Evolutionary conservation across 2,113 vertebrate species (phyloP).

Genomic region (Gobiocypris rarus): DNA sequence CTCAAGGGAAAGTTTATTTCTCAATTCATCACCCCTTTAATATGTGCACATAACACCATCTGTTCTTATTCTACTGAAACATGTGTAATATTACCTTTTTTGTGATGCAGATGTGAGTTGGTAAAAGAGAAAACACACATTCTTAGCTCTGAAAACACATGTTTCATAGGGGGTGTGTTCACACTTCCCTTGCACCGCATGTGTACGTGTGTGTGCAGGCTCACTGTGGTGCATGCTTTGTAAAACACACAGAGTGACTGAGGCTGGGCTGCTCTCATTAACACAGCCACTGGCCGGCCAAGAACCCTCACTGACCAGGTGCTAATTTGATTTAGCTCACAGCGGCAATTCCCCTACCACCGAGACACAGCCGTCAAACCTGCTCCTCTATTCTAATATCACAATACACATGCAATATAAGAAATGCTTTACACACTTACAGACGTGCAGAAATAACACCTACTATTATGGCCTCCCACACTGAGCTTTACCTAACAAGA

Average conservation of each 20-base stretch:
- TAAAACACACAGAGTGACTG: slow-evolving; percentile 47
- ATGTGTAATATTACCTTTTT: background rate
- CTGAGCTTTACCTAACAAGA: background rate
- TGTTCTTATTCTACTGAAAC: background rate
- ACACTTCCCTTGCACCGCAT: slow-evolving; percentile 38
- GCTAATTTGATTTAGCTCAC: slow-evolving; percentile 58
- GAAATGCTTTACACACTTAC: background rate
- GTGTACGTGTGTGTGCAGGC: slow-evolving; percentile 41
- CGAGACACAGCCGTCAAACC: slow-evolving; percentile 41
- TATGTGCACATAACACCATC: background rate
- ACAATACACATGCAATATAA: slow-evolving; percentile 23
- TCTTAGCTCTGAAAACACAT: slow-evolving; percentile 47
- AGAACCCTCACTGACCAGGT: slow-evolving; percentile 53
- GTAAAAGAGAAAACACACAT: slow-evolving; percentile 20
- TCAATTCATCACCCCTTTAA: no score
- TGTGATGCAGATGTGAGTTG: slow-evolving; percentile 14
- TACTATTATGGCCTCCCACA: background rate
- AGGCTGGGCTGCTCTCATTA: slow-evolving; percentile 53
- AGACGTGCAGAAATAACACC: background rate
- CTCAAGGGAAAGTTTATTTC: no score
- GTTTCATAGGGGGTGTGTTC: slow-evolving; percentile 53
- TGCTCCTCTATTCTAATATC: slow-evolving; percentile 35
- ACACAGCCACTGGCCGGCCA: slow-evolving; percentile 56
- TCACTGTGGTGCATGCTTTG: slow-evolving; percentile 50
- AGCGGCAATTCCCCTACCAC: slow-evolving; percentile 35